Base-by-base conservation (phyloP, 2,113 vertebrate genomes). In the Casuarius casuarius region DNA sequence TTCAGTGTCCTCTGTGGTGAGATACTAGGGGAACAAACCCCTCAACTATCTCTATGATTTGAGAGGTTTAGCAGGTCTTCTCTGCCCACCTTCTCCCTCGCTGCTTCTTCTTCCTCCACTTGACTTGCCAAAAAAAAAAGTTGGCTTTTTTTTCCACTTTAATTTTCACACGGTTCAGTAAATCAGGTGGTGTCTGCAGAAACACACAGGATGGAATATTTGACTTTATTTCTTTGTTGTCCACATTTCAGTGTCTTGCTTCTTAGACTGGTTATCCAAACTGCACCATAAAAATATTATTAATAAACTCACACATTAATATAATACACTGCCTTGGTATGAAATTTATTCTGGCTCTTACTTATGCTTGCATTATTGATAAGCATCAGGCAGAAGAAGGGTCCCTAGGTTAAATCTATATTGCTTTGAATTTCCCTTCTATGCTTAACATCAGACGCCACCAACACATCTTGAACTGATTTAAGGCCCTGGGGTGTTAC, bases 391-490 rank as follows among this genome's bases (percentile, higher is more conserved):
- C 91, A 96, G 46, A 91, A 95, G 83, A 91, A 94, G 94, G 95
- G 74, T 96, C 82, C 67, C 84, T 75, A 95, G 97, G 97, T 95
- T 96, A 87, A 90, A 97, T 83, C 92, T 92, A 71, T 92, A 76
- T 87, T 97, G 97, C 97, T 95, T 97, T 91, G 96, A 96, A 96
- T 97, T 97, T 97, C 94, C 95, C 86, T 96, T 96, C 94, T 86
- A 83, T 94, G 92, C 95, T 95, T 97, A 95, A 95, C 93, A 87
- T 97, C 96, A 97, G 97, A 97, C 94, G 96, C 96, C 78, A 84
- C 95, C 92, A 71, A 90, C 96, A 97, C 97, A 97, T 98, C 97
- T 98, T 98, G 97, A 98, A 97, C 94, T 96, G 95, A 98, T 98
- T 97, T 97, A 94, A 95, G 96, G 94, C 95, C 95, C 96, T 79